Evolutionary conservation across 1,140 invertebrate species (phyloP).

Genomic region (Drosophila gunungcola): DNA sequence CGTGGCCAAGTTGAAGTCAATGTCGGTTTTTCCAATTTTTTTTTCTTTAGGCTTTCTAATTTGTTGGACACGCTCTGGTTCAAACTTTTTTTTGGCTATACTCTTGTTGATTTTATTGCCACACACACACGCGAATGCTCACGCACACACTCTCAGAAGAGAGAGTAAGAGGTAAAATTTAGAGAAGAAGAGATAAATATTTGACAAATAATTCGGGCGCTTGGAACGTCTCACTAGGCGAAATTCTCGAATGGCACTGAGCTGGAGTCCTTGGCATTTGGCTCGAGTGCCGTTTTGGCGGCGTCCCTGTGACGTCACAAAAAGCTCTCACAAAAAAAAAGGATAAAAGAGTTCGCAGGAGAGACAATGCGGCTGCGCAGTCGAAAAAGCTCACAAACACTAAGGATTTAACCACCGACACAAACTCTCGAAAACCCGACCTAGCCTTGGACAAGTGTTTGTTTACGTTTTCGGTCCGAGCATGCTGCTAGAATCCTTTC

Average conservation of each 20-base stretch:
- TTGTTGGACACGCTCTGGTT: constrained; percentile 45
- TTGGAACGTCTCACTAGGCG: constrained; percentile 64
- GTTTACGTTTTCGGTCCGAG: constrained; percentile 68
- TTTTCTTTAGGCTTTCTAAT: constrained; percentile 37
- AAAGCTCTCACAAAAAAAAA: constrained; percentile 12
- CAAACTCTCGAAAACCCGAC: constrained; percentile 36
- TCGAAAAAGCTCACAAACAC: constrained; percentile 38
- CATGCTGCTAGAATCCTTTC: constrained; percentile 13
- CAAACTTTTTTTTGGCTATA: constrained; percentile 42
- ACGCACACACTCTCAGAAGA: neutral
- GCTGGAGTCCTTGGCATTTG: constrained; percentile 74
- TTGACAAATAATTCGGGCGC: neutral
- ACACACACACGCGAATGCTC: constrained; percentile 31
- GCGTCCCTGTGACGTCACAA: constrained; percentile 64
- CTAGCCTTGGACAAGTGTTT: constrained; percentile 65
- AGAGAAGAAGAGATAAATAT: constrained; percentile 2
- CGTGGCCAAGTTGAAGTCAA: constrained; percentile 44
- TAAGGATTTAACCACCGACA: neutral
- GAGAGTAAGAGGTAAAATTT: neutral
- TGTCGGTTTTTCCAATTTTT: constrained; percentile 11
- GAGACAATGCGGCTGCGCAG: constrained; percentile 36
- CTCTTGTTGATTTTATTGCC: constrained; percentile 74
- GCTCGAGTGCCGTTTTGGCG: constrained; percentile 45
- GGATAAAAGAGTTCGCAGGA: neutral
- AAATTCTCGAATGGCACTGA: constrained; percentile 69